Conservation (phyloP, 2,797 vertebrate species). For the Sciurus vulgaris region DNA sequence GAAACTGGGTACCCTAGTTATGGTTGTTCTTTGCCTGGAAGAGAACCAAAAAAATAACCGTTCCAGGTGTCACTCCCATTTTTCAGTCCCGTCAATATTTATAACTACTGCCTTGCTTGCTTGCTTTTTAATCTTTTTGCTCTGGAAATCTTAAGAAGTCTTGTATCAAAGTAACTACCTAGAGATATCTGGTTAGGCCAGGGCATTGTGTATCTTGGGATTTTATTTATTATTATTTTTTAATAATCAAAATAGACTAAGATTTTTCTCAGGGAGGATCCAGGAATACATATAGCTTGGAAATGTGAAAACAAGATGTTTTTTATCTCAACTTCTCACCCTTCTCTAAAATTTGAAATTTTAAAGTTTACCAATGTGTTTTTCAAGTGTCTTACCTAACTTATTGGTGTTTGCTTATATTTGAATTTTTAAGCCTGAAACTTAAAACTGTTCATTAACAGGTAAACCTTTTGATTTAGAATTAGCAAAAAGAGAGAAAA, state of each 20-base stretch:
- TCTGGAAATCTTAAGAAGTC: background rate
- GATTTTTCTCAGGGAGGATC: slow-evolving; percentile 66
- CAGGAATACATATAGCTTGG: background rate
- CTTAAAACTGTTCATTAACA: slow-evolving; percentile 7
- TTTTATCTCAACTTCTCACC: background rate
- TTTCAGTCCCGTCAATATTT: background rate
- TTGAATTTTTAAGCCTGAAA: slow-evolving; percentile 61
- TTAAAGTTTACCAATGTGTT: slow-evolving; percentile 43
- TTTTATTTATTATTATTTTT: slow-evolving; percentile 15
- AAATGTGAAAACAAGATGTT: background rate
- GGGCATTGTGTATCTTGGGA: slow-evolving; percentile 11
- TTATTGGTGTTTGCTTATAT: slow-evolving; percentile 44
- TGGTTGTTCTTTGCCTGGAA: background rate
- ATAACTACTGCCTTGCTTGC: background rate
- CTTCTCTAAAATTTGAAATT: slow-evolving; percentile 62
- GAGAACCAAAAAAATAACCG: background rate
- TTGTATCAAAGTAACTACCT: background rate
- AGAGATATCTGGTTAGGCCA: slow-evolving; percentile 24
- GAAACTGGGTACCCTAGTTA: background rate
- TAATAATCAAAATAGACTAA: background rate
- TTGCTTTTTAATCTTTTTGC: slow-evolving; percentile 19
- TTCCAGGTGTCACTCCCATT: background rate
- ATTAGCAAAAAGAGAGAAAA: background rate
- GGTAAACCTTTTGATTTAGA: slow-evolving; percentile 42
- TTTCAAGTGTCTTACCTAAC: background rate